These are phyloP conservation scores for Picathartes gymnocephalus DNA, from an alignment of 2,113 vertebrate species.

Conservation along the genomic window DNA sequence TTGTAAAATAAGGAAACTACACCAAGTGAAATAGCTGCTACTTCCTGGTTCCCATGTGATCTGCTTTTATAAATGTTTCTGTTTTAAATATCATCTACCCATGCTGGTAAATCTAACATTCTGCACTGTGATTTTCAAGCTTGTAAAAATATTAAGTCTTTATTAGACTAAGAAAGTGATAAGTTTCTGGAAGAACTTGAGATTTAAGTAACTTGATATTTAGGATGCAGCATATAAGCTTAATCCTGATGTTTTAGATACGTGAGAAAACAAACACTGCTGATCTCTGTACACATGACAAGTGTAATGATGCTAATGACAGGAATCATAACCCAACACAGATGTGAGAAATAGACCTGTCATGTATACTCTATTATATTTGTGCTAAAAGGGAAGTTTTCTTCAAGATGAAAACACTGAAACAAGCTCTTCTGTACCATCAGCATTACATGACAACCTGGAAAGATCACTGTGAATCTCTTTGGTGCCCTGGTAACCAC, in stretches of 20 bases:
- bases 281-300: neutral
- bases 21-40: neutral
- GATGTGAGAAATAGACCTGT: neutral
- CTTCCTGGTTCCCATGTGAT: neutral
- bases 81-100: neutral
- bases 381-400: neutral
- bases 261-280: neutral
- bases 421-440: neutral
- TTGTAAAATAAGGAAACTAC: neutral
- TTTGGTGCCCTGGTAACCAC: neutral
- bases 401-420: neutral
- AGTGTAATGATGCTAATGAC: neutral
- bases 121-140: neutral
- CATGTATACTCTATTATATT: neutral
- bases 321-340: neutral
- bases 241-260: neutral
- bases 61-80: neutral
- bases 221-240: neutral
- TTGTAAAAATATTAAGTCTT: neutral
- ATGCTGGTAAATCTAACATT: neutral
- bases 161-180: neutral
- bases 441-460: neutral
- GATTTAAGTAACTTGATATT: neutral
- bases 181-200: neutral
- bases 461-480: accelerated